phyloP scores from a whole-genome alignment of 2,888 invertebrate species.

The Dynastes tityus region DNA sequence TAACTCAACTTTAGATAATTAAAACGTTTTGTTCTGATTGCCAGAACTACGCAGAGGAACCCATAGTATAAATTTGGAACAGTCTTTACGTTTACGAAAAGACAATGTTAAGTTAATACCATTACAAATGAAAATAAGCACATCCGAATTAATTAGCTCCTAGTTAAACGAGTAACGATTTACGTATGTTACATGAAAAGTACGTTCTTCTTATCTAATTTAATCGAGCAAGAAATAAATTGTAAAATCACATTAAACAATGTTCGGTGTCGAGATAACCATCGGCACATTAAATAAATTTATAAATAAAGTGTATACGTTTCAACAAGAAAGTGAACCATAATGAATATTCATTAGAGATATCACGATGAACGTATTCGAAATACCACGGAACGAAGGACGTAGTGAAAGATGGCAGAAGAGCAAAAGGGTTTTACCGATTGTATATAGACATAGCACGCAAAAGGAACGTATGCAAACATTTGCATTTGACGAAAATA shows the following conservation, averaged over 20 bases:
- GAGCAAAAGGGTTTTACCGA: neutral
- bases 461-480: conserved; percentile 24
- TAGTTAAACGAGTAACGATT: too few species aligned
- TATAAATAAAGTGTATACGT: conserved; percentile 30
- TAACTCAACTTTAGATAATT: too few species aligned
- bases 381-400: conserved; percentile 10
- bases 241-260: conserved; percentile 22
- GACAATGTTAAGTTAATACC: too few species aligned
- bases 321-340: conserved; percentile 33
- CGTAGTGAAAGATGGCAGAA: conserved; percentile 18
- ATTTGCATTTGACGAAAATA: conserved; percentile 37
- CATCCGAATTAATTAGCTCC: too few species aligned
- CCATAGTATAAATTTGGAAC: too few species aligned
- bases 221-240: conserved; percentile 24
- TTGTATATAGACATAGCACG: neutral
- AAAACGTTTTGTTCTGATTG: too few species aligned
- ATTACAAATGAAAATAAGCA: too few species aligned
- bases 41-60: too few species aligned
- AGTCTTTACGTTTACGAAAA: too few species aligned
- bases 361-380: conserved; percentile 14
- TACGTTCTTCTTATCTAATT: neutral
- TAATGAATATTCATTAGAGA: conserved; percentile 43
- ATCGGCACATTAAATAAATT: conserved; percentile 32
- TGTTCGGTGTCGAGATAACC: conserved; percentile 27
- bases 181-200: conserved; percentile 10